A percentile compares a stretch with the other conserved stretches of the same genome.
phyloP scores from a whole-genome alignment of 2,797 vertebrate genomes.

The Corythornis leucogaster region DNA sequence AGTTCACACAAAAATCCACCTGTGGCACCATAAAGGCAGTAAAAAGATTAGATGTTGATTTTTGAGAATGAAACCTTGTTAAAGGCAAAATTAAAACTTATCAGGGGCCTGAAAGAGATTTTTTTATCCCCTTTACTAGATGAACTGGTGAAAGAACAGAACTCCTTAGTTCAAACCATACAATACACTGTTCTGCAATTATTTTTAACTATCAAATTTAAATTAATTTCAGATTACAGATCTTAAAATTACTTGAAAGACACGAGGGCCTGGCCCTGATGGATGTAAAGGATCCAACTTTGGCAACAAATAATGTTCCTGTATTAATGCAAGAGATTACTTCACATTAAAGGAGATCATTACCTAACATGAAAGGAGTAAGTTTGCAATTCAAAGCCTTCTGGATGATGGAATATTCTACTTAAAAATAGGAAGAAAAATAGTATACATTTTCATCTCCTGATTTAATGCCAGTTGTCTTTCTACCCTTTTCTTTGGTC shows the following conservation, averaged over 20 bases:
- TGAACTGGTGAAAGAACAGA: not conserved
- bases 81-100: not conserved
- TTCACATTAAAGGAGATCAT: not conserved
- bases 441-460: not conserved
- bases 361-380: not conserved
- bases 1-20: not conserved
- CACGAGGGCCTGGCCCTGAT: not conserved
- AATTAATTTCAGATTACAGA: not conserved
- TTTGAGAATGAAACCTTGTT: conserved; percentile 4
- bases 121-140: not conserved
- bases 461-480: not conserved
- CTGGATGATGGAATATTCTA: not conserved
- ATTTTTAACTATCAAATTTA: not conserved
- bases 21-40: not conserved
- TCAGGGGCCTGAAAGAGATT: not conserved
- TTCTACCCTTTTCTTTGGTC: not conserved
- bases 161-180: not conserved
- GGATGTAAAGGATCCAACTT: not conserved
- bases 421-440: not conserved
- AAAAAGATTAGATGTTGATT: not conserved
- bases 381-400: not conserved
- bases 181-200: not conserved
- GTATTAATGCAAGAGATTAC: not conserved
- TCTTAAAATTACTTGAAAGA: not conserved
- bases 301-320: not conserved